phyloP scores from a whole-genome alignment of 2,113 vertebrate genomes.

The Dascyllus trimaculatus region DNA sequence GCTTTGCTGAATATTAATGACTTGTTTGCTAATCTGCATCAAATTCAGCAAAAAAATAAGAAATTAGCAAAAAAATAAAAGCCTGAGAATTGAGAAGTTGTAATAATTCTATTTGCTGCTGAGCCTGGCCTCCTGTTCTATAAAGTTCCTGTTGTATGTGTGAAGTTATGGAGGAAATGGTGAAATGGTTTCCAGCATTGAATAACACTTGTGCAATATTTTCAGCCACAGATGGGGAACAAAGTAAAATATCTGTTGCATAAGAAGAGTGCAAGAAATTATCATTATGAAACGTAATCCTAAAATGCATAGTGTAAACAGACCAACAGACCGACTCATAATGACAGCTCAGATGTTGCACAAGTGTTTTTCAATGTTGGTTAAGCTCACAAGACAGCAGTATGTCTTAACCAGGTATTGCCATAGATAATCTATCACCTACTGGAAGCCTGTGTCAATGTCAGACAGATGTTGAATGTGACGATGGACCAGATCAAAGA shows the following conservation, averaged over 20 bases:
- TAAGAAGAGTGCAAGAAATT: neutral
- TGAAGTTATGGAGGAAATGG: constrained; percentile 21
- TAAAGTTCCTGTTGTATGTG: constrained; percentile 17
- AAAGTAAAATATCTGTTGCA: neutral
- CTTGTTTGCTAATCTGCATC: neutral
- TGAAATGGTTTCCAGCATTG: constrained; percentile 7
- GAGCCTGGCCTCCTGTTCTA: constrained; percentile 9
- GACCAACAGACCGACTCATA: neutral
- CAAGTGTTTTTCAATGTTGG: too few relatives aligned
- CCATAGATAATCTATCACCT: neutral
- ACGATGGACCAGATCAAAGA: neutral
- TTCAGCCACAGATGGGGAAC: constrained; percentile 3
- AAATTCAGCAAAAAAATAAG: constrained; percentile 7
- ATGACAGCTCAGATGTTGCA: neutral
- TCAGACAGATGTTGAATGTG: neutral
- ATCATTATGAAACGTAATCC: neutral
- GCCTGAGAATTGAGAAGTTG: neutral
- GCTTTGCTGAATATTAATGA: neutral
- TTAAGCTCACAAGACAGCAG: neutral
- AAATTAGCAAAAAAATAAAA: neutral
- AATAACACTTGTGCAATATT: constrained; percentile 23
- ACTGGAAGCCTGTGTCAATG: neutral
- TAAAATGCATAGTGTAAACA: constrained; percentile 9
- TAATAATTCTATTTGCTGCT: neutral
- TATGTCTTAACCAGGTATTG: neutral